These are phyloP conservation scores for Papilio helenus DNA, from an alignment of 1,140 invertebrate species.

Conservation along the genomic window DNA sequence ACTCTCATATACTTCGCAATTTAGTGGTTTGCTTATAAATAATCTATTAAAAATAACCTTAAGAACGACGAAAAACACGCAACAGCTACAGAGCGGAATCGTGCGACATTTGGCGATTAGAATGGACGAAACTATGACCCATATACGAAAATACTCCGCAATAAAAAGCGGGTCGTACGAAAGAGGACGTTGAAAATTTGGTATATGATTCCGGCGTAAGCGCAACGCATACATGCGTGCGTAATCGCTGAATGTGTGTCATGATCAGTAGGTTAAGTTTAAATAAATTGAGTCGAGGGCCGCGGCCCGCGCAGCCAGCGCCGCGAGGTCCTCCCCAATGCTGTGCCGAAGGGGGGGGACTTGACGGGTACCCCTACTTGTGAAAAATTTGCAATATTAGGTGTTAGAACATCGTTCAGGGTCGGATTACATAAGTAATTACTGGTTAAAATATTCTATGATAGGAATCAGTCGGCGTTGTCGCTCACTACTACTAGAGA, in stretches of 20 bases:
- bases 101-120: slow-evolving; percentile 10
- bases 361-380: slow-evolving; percentile 17
- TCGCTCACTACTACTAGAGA: not conserved
- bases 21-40: not conserved
- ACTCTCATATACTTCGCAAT: slow-evolving; percentile 14
- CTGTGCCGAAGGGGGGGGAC: slow-evolving; percentile 2
- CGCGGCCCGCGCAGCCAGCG: slow-evolving; percentile 58
- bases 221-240: slow-evolving; percentile 57
- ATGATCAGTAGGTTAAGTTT: slow-evolving; percentile 82
- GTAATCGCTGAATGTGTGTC: slow-evolving; percentile 78
- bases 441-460: not conserved
- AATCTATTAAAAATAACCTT: slow-evolving; percentile 5
- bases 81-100: not conserved
- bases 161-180: slow-evolving; percentile 38
- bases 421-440: slow-evolving; percentile 8
- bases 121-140: slow-evolving; percentile 52
- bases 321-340: slow-evolving; percentile 57
- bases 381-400: slow-evolving; percentile 24
- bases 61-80: not conserved
- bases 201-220: slow-evolving; percentile 61
- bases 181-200: slow-evolving; percentile 58
- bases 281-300: slow-evolving; percentile 78
- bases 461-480: not conserved
- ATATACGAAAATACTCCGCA: slow-evolving; percentile 54
- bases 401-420: slow-evolving; percentile 17